A percentile compares a stretch with the other conserved stretches of the same genome.
Conservation (phyloP, 2,113 vertebrate species). For the Hyperopisus bebe region DNA sequence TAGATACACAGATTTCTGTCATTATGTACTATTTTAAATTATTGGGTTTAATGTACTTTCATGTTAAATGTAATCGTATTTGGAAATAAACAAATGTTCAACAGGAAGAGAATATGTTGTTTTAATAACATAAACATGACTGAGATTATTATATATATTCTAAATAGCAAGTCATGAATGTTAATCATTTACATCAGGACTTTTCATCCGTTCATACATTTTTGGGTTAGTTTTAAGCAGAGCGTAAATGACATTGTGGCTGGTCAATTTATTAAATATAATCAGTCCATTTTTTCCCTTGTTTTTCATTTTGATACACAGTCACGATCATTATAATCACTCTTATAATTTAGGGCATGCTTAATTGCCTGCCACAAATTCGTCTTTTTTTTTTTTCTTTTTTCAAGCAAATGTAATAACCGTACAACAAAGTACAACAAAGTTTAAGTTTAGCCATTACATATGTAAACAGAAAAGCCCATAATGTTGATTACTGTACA, state of each 20-base stretch:
- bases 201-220: background rate
- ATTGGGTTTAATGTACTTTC: background rate
- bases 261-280: background rate
- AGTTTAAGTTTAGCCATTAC: background rate
- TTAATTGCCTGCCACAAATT: background rate
- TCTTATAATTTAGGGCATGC: background rate
- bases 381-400: background rate
- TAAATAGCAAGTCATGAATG: background rate
- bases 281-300: background rate
- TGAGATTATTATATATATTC: background rate
- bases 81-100: background rate
- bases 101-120: background rate
- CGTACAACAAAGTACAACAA: background rate
- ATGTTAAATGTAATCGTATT: background rate
- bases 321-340: background rate
- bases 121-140: background rate
- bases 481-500: background rate
- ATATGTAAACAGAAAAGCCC: background rate
- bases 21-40: background rate
- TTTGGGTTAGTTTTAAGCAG: background rate
- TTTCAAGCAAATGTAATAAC: background rate
- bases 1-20: background rate
- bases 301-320: background rate
- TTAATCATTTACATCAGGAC: background rate
- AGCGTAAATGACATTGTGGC: background rate